These are phyloP conservation scores for Loriculus beryllinus DNA, from an alignment of 2,797 vertebrate genomes.

Conservation along the genomic window DNA sequence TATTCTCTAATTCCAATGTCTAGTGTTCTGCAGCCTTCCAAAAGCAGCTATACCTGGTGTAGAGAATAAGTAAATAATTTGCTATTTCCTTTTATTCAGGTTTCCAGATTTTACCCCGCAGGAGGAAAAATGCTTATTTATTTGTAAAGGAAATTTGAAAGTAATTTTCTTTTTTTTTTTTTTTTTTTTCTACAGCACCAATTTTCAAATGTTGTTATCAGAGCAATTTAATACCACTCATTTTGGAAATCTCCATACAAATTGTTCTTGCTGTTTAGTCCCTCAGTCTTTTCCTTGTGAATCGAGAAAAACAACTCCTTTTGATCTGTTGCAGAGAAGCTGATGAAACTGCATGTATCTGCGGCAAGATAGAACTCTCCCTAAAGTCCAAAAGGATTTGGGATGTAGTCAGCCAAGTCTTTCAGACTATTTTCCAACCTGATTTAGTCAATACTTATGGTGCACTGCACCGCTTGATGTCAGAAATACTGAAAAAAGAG, in stretches of 20 bases:
- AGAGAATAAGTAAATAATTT: neutral
- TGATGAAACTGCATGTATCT: neutral
- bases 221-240: neutral
- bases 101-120: neutral
- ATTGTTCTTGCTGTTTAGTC: neutral
- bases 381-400: conserved; percentile 58
- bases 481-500: conserved; percentile 7
- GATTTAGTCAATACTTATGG: conserved; percentile 30
- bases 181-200: neutral
- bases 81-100: neutral
- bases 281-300: neutral
- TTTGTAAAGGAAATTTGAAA: neutral
- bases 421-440: conserved; percentile 59
- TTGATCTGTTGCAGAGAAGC: neutral
- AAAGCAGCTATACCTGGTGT: neutral
- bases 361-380: neutral
- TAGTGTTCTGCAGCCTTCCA: neutral
- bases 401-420: conserved; percentile 36
- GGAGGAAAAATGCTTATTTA: neutral
- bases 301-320: neutral
- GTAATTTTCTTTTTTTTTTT: neutral
- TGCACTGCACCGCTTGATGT: conserved; percentile 26
- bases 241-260: conserved; percentile 12
- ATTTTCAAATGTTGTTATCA: neutral
- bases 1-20: neutral